Base-by-base conservation (phyloP, 2,888 invertebrate genomes). In the Mermis nigrescens region DNA sequence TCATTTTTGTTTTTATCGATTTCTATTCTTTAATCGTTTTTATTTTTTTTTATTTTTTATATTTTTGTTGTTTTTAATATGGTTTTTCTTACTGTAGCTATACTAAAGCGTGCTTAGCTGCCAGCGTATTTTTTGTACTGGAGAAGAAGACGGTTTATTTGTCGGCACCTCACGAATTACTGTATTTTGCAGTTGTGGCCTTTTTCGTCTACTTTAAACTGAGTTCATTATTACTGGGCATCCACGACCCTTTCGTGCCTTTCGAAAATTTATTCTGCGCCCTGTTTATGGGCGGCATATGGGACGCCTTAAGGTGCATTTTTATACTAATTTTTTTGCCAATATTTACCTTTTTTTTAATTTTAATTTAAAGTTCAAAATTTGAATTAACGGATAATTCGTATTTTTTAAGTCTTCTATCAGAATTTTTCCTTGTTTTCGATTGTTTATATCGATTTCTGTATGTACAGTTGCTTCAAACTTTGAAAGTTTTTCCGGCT, bases 241-340 rank as follows among this genome's bases (percentile, higher is more conserved):
- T 98, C 69, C 90, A 91, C 73, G 98, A 99, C 79, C 98, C 98
- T 46, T 95, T 99, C 77, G 83, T 90, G 69, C 98, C 98, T 19
- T 91, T 98, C 73, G 98, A 99, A 79, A 99, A 99, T 75, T 79
- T 99, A 60, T 85, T 88, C 78, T 95, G 92, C 74, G 91, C 94
- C 27, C 77, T 94, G 57, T 90, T 90, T 79, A 82, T 98, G 76
- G 98, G 98, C 46, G 98, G 98, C 58, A 86, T 98, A 73, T 94
- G 92, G 87, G 98, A 99, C 77, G 90, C 91, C 45, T 79, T 95
- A 70, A 67, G 69, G 74, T 59, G 19, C 19, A 15, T 46, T 22
- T 46, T 4, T 24, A 15, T 51, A 15, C 22, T 51, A 15, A 51
- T 51, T 22, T 51, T 22, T 19, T 51, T n/a, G n/a, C n/a, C n/a